phyloP scores from a whole-genome alignment of 2,888 invertebrate genomes.

The Catotricha subobsoleta region DNA sequence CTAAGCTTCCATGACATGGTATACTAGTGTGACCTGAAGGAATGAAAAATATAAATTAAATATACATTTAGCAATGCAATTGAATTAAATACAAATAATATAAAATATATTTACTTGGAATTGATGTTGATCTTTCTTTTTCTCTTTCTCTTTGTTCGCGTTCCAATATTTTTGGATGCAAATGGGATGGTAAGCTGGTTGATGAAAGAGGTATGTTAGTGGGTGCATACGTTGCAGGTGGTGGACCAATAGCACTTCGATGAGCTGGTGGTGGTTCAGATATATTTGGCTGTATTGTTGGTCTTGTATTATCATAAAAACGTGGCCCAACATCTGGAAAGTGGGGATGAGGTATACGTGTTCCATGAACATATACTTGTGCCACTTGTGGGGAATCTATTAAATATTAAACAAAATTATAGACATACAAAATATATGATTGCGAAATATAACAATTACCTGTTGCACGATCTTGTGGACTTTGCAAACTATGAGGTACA shows the following conservation, averaged over 20 bases:
- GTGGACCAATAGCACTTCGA: slow-evolving; percentile 26
- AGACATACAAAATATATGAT: slow-evolving; percentile 3
- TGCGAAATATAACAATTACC: slow-evolving; percentile 21
- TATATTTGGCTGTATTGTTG: slow-evolving; percentile 26
- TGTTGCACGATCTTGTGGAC: slow-evolving; percentile 48
- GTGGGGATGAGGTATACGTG: slow-evolving; percentile 31
- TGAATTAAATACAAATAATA: background rate
- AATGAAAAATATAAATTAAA: background rate
- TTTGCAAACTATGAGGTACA: slow-evolving; percentile 49
- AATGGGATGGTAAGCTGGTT: background rate
- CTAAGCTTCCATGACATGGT: slow-evolving; percentile 18
- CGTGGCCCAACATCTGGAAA: slow-evolving; percentile 29
- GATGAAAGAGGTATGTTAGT: background rate
- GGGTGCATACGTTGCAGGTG: slow-evolving; percentile 20
- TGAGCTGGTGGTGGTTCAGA: slow-evolving; percentile 44
- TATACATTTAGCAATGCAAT: background rate
- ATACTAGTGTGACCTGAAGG: slow-evolving; percentile 14
- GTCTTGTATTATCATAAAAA: slow-evolving; percentile 34
- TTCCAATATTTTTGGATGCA: slow-evolving; percentile 3
- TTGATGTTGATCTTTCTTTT: slow-evolving; percentile 16
- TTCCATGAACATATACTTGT: slow-evolving; percentile 41
- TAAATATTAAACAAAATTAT: background rate
- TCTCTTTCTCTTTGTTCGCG: slow-evolving; percentile 11
- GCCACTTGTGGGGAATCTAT: slow-evolving; percentile 49
- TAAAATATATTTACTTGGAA: slow-evolving; percentile 13